These are phyloP conservation scores for Gasterosteus aculeatus DNA, from an alignment of 2,113 vertebrate species.

Conservation along the genomic window DNA sequence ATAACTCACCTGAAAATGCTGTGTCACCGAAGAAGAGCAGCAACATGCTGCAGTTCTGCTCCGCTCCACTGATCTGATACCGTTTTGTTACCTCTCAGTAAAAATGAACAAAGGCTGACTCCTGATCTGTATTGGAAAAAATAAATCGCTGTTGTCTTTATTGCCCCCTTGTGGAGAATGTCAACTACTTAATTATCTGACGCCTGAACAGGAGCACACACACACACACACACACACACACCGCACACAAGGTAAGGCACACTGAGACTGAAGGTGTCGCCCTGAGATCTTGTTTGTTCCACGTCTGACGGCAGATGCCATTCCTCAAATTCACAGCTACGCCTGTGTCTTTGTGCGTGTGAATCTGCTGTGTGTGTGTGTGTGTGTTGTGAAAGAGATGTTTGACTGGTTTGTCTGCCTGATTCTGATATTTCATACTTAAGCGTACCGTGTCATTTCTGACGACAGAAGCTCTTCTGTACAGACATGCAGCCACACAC, in stretches of 20 bases:
- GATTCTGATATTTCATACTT: conserved; percentile 21
- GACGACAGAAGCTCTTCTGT: background rate
- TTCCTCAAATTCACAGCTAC: conserved; percentile 42
- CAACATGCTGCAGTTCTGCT: conserved; percentile 26
- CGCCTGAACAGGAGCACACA: background rate
- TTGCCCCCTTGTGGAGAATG: conserved; percentile 56
- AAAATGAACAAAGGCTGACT: conserved; percentile 54
- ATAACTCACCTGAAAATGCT: conserved; percentile 24
- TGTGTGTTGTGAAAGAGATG: conserved; percentile 8
- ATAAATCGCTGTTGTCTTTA: background rate
- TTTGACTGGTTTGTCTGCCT: conserved; percentile 43
- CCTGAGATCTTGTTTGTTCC: conserved; percentile 44
- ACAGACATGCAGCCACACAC: background rate
- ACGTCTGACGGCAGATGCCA: conserved; percentile 34
- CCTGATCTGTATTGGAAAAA: conserved; percentile 29
- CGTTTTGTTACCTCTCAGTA: conserved; percentile 25
- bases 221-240: conserved; percentile 27
- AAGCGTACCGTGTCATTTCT: background rate
- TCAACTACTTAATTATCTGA: background rate
- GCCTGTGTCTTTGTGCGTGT: background rate
- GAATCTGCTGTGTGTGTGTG: conserved; percentile 20
- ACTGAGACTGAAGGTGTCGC: background rate
- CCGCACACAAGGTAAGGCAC: conserved; percentile 1
- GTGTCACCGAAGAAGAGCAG: conserved; percentile 44
- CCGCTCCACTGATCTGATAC: conserved; percentile 46